Evolutionary conservation across 2,797 vertebrate species (phyloP), one percentile per base, ranked within the genome.

Genomic region (Myotis findleyi): DNA sequence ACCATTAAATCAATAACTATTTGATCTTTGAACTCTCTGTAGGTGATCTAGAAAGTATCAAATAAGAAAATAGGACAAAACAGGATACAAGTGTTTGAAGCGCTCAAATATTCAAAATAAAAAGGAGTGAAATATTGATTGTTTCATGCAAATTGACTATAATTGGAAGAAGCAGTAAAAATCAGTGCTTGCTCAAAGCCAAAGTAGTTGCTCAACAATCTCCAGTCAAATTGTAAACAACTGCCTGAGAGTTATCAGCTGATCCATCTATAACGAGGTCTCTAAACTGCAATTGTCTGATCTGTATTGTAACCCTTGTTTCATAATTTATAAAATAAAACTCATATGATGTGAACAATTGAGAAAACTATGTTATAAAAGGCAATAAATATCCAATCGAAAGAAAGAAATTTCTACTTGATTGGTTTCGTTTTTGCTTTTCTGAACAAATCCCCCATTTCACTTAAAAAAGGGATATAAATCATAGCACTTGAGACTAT

Each of bases 1-100:
- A 62, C 62, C 66, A 92, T 91, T 83, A 95, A 95, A 87, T 84
- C 69, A 86, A 49, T 55, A 96, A 91, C 41, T 85, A 79, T 68
- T 77, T 86, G 51, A 30, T 93, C 51, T 73, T 86, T 76, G 13
- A 88, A 62, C 59, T 82, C n/a, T 85, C 36, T 80, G 14, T 82
- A 51, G 75, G 41, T 90, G 82, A 93, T 64, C 23, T 47, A 88
- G 8, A 95, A 92, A 75, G 1, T 17, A 89, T 80, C 27, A 93
- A 82, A 55, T 38, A 85, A 82, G 41, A 96, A 95, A 80, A 73
- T 3, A 57, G 17, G 11, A 89, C 62, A 94, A 95, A 57, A 72
- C 0, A 59, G 13, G 10, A 92, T n/a, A 30, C 18, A 38, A 27
- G 27, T 44, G 5, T 47, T 64, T 93, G 10, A 72, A 81, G 27